Base-by-base conservation (phyloP, 23 tunicate genomes). In the Clavelina lepadiformis region DNA sequence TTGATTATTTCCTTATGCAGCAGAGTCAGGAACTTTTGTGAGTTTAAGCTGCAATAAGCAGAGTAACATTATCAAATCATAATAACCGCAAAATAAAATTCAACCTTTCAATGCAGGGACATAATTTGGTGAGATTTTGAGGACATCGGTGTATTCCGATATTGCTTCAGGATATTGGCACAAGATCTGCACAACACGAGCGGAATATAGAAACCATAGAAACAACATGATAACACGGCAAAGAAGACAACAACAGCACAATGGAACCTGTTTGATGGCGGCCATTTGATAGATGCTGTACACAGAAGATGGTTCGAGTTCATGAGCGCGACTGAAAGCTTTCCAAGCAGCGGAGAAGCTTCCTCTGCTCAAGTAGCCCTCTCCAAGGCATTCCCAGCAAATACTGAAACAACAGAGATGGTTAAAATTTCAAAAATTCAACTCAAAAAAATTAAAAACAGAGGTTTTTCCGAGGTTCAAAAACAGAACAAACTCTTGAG, bases 301-400 rank as follows among this genome's bases (percentile, higher is more conserved):
- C 46, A 88, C 73, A 8, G 96, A 80, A 11, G 41, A n/a, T 2
- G 96, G 96, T 29, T 80, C 38, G 26, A 88, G 68, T 53, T 68
- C 65, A 26, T 67, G 68, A 4, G 96, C 82, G 62, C 37, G 51
- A 28, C 74, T 68, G 72, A 88, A 88, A 6, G 87, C 76, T 61
- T 80, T 88, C 87, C 85, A 79, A 1, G 96, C 87, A 0, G 96
- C 75, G n/a, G 79, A 34, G 59, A 67, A 79, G 44, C 96, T 88
- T 18, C 96, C 96, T 21, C 86, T 50, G 24, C 55, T 74, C 0
- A 88, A 11, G 41, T 88, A 88, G 5, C 81, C 83, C 61, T 88
- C 87, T 2, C 96, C 96, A 1, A 88, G 74, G 71, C 96, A 88
- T 31, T 88, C 96, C 86, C 87, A 88, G 36, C 87, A 81, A 22